phyloP scores from a whole-genome alignment of 2,797 vertebrate species.

The Gymnocypris eckloni region DNA sequence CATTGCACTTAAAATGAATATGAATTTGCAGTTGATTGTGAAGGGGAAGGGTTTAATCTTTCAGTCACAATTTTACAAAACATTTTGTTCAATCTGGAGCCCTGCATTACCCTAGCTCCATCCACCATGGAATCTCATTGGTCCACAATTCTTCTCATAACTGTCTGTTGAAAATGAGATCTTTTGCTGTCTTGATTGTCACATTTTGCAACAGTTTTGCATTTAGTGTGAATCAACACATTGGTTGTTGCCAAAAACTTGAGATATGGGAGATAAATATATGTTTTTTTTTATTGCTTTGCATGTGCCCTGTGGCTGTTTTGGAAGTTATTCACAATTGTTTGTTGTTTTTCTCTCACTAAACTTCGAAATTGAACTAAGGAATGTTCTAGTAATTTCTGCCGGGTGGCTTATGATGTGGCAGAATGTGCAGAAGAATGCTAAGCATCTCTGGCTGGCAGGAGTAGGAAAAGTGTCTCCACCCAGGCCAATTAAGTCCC shows the following conservation, averaged over 20 bases:
- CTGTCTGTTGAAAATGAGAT: not conserved
- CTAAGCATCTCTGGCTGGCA: constrained; percentile 59
- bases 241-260: not conserved
- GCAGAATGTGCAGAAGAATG: constrained; percentile 61
- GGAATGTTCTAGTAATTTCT: constrained; percentile 58
- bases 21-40: not conserved
- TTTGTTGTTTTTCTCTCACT: constrained; percentile 29
- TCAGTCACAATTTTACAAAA: not conserved
- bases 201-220: not conserved
- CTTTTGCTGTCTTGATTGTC: not conserved
- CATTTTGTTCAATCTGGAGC: not conserved
- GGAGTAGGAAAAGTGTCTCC: constrained; percentile 50
- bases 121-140: not conserved
- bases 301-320: not conserved
- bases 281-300: not conserved
- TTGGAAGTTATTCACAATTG: constrained; percentile 9
- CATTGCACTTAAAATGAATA: not conserved
- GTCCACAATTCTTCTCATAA: not conserved
- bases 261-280: not conserved
- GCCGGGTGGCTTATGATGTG: constrained; percentile 53
- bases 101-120: not conserved
- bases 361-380: constrained; percentile 10
- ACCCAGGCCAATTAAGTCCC: constrained; percentile 35
- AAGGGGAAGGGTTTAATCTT: not conserved
- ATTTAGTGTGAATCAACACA: not conserved